A percentile compares a stretch with the other conserved stretches of the same genome.
Evolutionary conservation across 92 coral and sea anemone species (phyloP).

Genomic region (Meandrina meandrites): DNA sequence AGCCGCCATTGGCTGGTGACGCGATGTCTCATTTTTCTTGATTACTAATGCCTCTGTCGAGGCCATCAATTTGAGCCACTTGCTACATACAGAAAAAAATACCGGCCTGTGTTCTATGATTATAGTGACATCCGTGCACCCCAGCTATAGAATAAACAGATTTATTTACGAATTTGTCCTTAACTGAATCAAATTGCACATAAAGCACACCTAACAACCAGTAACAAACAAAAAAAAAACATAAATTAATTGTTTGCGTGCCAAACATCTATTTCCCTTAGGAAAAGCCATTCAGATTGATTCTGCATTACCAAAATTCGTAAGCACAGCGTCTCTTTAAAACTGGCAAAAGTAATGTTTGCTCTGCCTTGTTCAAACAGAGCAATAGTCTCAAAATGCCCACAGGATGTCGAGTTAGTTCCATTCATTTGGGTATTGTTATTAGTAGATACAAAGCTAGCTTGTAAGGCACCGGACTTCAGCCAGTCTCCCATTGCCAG

Average conservation of each 20-base stretch:
- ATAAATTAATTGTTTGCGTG: not conserved
- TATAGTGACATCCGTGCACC: too few species aligned
- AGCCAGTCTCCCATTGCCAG: constrained; percentile 46
- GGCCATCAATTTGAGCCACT: too few species aligned
- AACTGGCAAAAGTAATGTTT: not conserved
- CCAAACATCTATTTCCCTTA: constrained; percentile 71
- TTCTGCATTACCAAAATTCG: constrained; percentile 32
- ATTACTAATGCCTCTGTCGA: too few species aligned
- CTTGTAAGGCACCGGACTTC: constrained; percentile 49
- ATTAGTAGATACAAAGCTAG: constrained; percentile 23
- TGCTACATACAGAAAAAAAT: too few species aligned
- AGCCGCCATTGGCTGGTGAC: too few species aligned
- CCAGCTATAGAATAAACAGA: too few species aligned
- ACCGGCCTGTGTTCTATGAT: too few species aligned
- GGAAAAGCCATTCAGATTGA: constrained; percentile 48
- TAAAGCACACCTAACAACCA: too few species aligned
- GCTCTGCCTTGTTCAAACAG: constrained; percentile 26
- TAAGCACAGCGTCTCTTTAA: constrained; percentile 25
- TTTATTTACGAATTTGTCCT: too few species aligned
- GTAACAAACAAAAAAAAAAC: too few species aligned
- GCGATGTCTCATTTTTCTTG: too few species aligned
- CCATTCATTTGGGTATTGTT: not conserved
- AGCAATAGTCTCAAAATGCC: constrained; percentile 31
- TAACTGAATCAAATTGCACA: too few species aligned
- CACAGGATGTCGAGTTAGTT: constrained; percentile 17